phyloP scores from a whole-genome alignment of 2,888 invertebrate species.

The Hecatera dysodea region DNA sequence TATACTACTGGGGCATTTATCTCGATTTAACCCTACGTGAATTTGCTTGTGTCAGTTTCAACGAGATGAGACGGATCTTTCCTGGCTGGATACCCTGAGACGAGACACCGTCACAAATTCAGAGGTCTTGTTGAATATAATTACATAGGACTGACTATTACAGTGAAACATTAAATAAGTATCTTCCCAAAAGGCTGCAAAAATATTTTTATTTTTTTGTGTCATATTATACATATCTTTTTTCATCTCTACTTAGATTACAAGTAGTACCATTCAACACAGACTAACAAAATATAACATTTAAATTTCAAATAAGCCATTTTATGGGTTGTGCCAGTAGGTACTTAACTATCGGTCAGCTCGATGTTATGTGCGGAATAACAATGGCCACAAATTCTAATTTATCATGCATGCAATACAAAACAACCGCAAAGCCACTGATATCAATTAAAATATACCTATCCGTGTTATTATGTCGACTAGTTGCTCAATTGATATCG shows the following conservation, averaged over 20 bases:
- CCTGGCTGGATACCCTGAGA: too few relatives aligned
- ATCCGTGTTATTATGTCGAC: conserved; percentile 2
- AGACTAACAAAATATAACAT: neutral
- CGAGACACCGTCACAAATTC: too few relatives aligned
- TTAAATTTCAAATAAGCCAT: conserved; percentile 5
- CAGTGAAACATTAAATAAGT: neutral
- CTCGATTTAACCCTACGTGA: too few relatives aligned
- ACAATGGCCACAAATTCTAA: conserved; percentile 30
- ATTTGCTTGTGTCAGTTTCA: too few relatives aligned
- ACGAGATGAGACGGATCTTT: too few relatives aligned
- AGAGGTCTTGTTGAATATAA: too few relatives aligned
- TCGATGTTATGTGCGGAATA: conserved; percentile 16
- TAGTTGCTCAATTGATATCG: neutral
- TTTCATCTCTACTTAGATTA: neutral
- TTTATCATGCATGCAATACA: conserved; percentile 29
- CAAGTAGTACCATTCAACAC: neutral
- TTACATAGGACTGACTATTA: too few relatives aligned
- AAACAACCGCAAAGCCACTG: conserved; percentile 37
- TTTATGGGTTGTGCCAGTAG: conserved; percentile 12
- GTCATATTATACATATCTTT: neutral
- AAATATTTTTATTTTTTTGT: too few relatives aligned
- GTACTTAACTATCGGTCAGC: neutral
- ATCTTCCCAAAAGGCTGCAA: neutral
- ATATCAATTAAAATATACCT: conserved; percentile 24
- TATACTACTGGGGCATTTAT: too few relatives aligned